A percentile compares a stretch with the other conserved stretches of the same genome.
phyloP scores from a whole-genome alignment of 2,797 vertebrate species.

The Brotula barbata region DNA sequence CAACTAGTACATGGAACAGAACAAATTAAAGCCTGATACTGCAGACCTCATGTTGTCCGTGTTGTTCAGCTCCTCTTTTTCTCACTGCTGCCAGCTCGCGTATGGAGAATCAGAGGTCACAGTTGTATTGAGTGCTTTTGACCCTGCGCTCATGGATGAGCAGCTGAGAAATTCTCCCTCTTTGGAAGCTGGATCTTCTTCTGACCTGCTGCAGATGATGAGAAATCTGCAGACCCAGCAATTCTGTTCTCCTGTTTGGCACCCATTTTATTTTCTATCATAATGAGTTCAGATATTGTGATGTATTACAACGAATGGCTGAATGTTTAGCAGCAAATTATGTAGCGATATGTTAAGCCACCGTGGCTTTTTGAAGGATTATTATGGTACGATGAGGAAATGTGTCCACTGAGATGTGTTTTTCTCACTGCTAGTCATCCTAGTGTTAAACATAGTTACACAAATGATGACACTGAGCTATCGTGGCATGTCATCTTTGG shows the following conservation, averaged over 20 bases:
- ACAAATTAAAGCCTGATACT: constrained; percentile 1
- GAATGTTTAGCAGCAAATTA: constrained; percentile 39
- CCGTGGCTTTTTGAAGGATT: constrained; percentile 12
- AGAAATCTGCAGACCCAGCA: constrained; percentile 17
- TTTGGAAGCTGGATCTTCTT: constrained; percentile 33
- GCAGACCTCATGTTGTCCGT: constrained; percentile 25
- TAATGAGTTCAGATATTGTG: not conserved
- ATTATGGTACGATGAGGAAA: constrained; percentile 34
- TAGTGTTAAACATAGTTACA: constrained; percentile 53
- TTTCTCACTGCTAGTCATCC: constrained; percentile 31
- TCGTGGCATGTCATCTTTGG: constrained; percentile 48
- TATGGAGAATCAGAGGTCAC: constrained; percentile 1
- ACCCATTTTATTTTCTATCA: constrained; percentile 15
- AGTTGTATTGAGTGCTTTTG: constrained; percentile 16
- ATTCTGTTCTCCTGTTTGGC: constrained; percentile 7
- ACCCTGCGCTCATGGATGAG: constrained; percentile 40
- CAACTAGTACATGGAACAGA: not conserved
- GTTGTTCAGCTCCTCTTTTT: constrained; percentile 24
- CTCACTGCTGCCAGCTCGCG: constrained; percentile 18
- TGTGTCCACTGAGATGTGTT: constrained; percentile 28
- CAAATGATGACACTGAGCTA: constrained; percentile 56
- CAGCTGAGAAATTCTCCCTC: constrained; percentile 9
- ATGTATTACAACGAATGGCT: too few relatives aligned
- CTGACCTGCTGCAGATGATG: constrained; percentile 5
- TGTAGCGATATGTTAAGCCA: constrained; percentile 36